Base-by-base conservation (phyloP, 2,797 vertebrate species). In the Enteromius mattozi region DNA sequence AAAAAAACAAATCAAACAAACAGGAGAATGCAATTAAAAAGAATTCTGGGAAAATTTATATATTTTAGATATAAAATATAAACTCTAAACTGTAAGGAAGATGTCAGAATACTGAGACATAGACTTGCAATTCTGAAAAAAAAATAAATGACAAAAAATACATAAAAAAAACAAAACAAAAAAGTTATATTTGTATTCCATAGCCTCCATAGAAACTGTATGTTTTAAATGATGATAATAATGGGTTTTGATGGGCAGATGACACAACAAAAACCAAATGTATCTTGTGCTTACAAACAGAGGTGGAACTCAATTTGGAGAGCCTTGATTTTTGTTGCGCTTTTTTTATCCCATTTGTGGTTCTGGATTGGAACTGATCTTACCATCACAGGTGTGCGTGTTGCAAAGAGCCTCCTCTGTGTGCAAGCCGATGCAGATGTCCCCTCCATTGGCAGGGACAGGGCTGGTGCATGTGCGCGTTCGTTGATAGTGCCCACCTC, bases 371-470 rank as follows among this genome's bases (percentile, higher is more conserved):
- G 65, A 69, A 86, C 16, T 63, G 77, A 76, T 69, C 91, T 90
- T 96, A 99, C 98, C 98, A 90, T 99, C 96, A 65, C 98, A 99
- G 1, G 96, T 92, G 90, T 99, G 96, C 0, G 98, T 99, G 93
- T 97, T 97, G 86, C 98, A 99, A 19, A 99, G 95, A 0, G 98
- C 98, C 92, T 99, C 98, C 88, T 99, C 98, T 0, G 98, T 99
- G 95, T 99, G 98, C 27, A 99, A 95, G 2, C 98, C 98, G 0
- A 99, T 97, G 92, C 98, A 99, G 95, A 99, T 98, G 90, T 98
- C 97, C 59, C 98, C 97, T 59, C 96, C 96, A 0, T 89, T 96
- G 85, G 95, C 92, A 0, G 98, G 97, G 0, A 92, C 87, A 0
- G 98, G 98, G 87, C 94, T 97, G 93, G 94, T 97, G 88, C 98